Conservation (phyloP, 2,113 vertebrate genomes). For the Theristicus caerulescens region DNA sequence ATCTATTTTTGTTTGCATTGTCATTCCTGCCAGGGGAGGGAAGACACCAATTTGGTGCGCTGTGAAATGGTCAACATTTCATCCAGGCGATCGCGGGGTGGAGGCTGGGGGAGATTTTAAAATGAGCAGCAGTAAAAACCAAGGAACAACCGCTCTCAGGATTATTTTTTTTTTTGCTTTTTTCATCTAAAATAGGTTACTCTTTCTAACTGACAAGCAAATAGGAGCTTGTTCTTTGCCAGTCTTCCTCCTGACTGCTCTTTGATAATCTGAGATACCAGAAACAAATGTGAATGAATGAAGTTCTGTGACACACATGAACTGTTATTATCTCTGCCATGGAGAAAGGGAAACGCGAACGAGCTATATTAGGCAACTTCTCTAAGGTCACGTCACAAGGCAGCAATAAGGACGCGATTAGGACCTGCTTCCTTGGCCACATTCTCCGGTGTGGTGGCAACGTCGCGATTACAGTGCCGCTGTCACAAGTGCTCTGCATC, state of each 20-base stretch:
- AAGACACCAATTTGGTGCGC: conserved; percentile 45
- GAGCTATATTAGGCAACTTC: neutral
- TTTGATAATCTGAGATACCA: conserved; percentile 39
- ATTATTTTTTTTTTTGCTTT: neutral
- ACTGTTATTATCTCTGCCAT: neutral
- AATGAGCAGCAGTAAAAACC: neutral
- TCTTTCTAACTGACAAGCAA: conserved; percentile 24
- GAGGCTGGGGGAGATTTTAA: neutral
- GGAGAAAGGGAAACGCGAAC: neutral
- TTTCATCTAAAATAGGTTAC: conserved; percentile 17
- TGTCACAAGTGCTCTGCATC: neutral
- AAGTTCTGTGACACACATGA: conserved; percentile 15
- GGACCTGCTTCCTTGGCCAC: conserved; percentile 6
- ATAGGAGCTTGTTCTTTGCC: conserved; percentile 33
- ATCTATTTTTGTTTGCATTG: conserved; percentile 80
- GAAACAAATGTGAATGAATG: conserved; percentile 39
- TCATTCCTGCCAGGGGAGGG: conserved; percentile 66
- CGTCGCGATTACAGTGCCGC: accelerated
- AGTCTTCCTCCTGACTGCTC: conserved; percentile 30
- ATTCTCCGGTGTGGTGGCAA: neutral
- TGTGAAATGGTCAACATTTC: neutral
- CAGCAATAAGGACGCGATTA: neutral
- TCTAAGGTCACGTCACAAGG: conserved; percentile 20
- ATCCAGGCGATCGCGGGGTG: neutral
- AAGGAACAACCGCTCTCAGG: neutral